These are phyloP conservation scores for Fragum whitleyi DNA, from an alignment of 2,888 invertebrate species.

Conservation along the genomic window DNA sequence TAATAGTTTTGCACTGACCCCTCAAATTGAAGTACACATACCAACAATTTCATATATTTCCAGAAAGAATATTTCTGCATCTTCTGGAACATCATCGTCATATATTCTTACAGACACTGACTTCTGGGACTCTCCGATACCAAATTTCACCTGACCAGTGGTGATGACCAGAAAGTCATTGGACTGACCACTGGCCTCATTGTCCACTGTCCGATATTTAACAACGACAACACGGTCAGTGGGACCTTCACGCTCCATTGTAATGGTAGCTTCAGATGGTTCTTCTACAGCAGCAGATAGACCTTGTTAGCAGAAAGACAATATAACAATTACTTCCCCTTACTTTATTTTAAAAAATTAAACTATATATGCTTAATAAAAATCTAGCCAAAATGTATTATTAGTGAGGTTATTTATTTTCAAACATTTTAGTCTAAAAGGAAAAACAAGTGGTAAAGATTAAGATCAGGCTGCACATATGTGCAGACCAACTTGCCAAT, in stretches of 20 bases:
- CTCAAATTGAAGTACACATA: conserved; percentile 52
- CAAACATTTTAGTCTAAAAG: too few relatives aligned
- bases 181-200: conserved; percentile 71
- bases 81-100: conserved; percentile 80
- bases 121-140: conserved; percentile 73
- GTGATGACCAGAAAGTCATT: conserved; percentile 74
- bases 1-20: too few relatives aligned
- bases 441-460: too few relatives aligned
- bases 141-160: conserved; percentile 73
- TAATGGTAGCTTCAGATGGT: conserved; percentile 71
- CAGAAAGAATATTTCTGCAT: conserved; percentile 80
- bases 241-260: conserved; percentile 76
- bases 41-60: conserved; percentile 82
- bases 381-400: too few relatives aligned
- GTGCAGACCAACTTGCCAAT: too few relatives aligned
- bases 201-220: conserved; percentile 79
- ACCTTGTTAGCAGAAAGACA: too few relatives aligned
- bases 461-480: too few relatives aligned
- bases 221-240: conserved; percentile 66
- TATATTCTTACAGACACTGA: conserved; percentile 71
- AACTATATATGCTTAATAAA: too few relatives aligned
- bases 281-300: conserved; percentile 67
- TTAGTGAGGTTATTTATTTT: too few relatives aligned
- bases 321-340: too few relatives aligned
- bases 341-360: too few relatives aligned